Conservation (phyloP, 1,140 invertebrate genomes). For the Euwallacea similis region DNA sequence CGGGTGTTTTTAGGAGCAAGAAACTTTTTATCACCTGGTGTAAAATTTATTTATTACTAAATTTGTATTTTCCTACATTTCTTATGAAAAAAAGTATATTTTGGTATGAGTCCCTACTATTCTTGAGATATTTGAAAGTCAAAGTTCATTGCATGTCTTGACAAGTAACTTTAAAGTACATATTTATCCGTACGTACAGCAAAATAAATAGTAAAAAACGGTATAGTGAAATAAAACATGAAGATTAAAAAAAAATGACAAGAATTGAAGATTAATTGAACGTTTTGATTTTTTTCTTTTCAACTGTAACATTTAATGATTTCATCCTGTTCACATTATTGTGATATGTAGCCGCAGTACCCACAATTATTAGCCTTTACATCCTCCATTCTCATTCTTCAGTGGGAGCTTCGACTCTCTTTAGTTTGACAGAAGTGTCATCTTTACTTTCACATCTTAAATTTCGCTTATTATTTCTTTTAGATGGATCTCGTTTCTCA, state of each 20-base stretch:
- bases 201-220: too few relatives aligned
- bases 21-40: too few relatives aligned
- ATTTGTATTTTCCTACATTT: too few relatives aligned
- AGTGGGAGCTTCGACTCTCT: neutral
- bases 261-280: neutral
- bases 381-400: neutral
- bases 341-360: neutral
- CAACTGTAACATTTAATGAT: neutral
- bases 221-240: too few relatives aligned
- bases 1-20: neutral
- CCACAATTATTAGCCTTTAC: neutral
- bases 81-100: neutral
- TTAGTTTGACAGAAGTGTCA: neutral
- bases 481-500: neutral
- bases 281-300: neutral
- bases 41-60: too few relatives aligned
- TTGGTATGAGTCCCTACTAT: neutral
- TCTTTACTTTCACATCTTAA: neutral
- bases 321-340: neutral
- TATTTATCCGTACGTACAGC: neutral
- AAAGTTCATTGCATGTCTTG: neutral
- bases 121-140: neutral
- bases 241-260: neutral
- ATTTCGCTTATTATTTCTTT: neutral
- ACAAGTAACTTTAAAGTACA: neutral